Percentiles rank a stretch among this genome's conserved stretches.
phyloP scores from a whole-genome alignment of 2,113 vertebrate species.

The Brachyistius frenatus region DNA sequence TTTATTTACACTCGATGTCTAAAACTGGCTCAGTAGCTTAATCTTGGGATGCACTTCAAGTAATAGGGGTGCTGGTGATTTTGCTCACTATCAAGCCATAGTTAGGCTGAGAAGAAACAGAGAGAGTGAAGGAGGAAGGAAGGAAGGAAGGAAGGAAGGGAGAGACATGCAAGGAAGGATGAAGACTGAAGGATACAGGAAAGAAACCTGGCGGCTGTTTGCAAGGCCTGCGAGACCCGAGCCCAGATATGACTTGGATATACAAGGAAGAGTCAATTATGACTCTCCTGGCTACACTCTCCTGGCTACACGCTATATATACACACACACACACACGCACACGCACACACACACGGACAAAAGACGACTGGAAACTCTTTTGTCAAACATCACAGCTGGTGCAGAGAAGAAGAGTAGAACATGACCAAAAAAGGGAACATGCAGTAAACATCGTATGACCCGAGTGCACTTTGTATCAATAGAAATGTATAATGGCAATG shows the following conservation, averaged over 20 bases:
- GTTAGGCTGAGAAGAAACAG: background rate
- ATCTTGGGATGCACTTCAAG: background rate
- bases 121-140: background rate
- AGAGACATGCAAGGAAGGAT: constrained; percentile 2
- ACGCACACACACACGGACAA: constrained; percentile 26
- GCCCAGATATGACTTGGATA: constrained; percentile 81
- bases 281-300: constrained; percentile 43
- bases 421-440: constrained; percentile 69
- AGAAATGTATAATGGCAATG: constrained; percentile 36
- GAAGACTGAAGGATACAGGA: constrained; percentile 32
- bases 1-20: no score
- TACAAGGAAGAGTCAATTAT: constrained; percentile 75
- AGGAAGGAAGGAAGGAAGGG: background rate
- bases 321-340: constrained; percentile 33
- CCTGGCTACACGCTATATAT: background rate
- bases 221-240: constrained; percentile 75
- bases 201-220: constrained; percentile 73
- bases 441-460: constrained; percentile 64
- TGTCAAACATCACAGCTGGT: constrained; percentile 73
- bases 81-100: background rate
- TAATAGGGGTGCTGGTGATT: background rate
- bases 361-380: constrained; percentile 71
- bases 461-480: constrained; percentile 61
- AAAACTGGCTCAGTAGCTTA: no score
- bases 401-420: constrained; percentile 63